A percentile compares a stretch with the other conserved stretches of the same genome.
These are phyloP conservation scores for Pagrus major DNA, from an alignment of 2,113 vertebrate genomes.

Conservation along the genomic window DNA sequence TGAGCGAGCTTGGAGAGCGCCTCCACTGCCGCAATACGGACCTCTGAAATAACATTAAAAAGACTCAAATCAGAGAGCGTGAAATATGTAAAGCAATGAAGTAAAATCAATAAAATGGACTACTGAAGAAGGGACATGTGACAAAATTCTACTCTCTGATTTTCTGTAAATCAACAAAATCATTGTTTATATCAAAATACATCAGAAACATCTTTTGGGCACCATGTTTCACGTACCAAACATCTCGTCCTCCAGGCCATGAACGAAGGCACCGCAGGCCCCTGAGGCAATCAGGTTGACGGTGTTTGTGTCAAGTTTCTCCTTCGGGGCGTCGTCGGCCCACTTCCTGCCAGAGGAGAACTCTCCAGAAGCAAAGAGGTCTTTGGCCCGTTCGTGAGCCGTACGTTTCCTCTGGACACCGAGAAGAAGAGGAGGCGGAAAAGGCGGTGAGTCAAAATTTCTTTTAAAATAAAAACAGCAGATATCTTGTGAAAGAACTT, in stretches of 20 bases:
- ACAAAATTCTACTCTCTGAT: neutral
- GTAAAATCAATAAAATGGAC: neutral
- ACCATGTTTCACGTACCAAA: slow-evolving; percentile 86
- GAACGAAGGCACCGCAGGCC: slow-evolving; percentile 97
- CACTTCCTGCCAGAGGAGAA: slow-evolving; percentile 97
- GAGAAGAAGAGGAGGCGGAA: neutral
- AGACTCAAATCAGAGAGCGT: neutral
- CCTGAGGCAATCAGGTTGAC: slow-evolving; percentile 97
- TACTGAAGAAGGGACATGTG: neutral
- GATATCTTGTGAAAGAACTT: neutral
- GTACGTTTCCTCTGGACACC: slow-evolving; percentile 92
- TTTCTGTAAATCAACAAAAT: no score
- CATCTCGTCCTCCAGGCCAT: slow-evolving; percentile 98
- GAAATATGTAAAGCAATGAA: neutral
- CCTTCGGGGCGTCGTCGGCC: slow-evolving; percentile 97
- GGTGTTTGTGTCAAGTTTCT: slow-evolving; percentile 92
- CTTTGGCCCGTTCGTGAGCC: slow-evolving; percentile 95
- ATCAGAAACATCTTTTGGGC: no score
- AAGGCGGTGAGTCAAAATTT: neutral
- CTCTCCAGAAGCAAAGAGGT: slow-evolving; percentile 96
- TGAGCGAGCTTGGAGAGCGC: slow-evolving; percentile 93
- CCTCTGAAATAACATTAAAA: slow-evolving; percentile 82
- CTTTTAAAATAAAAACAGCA: neutral
- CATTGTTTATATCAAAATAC: no score
- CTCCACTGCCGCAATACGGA: slow-evolving; percentile 95